Base-by-base conservation (phyloP, 1,140 invertebrate species). In the Drosophila lacteicornis region DNA sequence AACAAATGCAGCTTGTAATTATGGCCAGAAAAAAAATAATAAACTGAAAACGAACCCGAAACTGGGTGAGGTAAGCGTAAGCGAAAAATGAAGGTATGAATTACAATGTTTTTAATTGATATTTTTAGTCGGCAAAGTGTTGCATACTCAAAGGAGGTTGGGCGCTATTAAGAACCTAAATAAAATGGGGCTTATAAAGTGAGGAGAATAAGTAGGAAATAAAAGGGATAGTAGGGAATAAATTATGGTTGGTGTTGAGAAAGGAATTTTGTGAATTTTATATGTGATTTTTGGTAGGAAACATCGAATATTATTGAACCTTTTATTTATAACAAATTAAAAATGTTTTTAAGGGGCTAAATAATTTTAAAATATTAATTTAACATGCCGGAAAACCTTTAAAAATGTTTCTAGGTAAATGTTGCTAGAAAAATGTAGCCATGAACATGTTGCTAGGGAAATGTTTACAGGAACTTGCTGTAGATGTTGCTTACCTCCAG, bases 1-100 rank as follows among this genome's bases (percentile, higher is more conserved):
- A 65, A 45, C 56, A 61, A 80, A 63, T 81, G 79, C 73, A 81
- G 79, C 71, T 81, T 71, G 47, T 86, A 82, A 84, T 84, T 81
- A 81, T 60, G 70, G 30, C 57, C 30, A 43, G 19, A 70, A 57
- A 45, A 51, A 33, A 33, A 4, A 8, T 33, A 51, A 55, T 55
- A 55, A 38, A 58, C 47, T 46, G 59, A 80, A 81, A 67, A 42
- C 51, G 43, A 75, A 38, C 50, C 56, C 57, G 59, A 62, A 53
- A 62, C 75, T 55, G 67, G 66, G 66, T 50, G 67, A 71, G 69
- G 66, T 71, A 30, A 71, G 69, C 69, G 17, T 58, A 19, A 58
- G 67, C 69, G 12, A 55, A 71, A 38, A 59, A 30, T 27, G 8
- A 73, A 73, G 67, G 69, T 51, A 73, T 73, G 22, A 60, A 73